These are phyloP conservation scores for Odontophorus gujanensis DNA, from an alignment of 2,113 vertebrate genomes.

Conservation along the genomic window DNA sequence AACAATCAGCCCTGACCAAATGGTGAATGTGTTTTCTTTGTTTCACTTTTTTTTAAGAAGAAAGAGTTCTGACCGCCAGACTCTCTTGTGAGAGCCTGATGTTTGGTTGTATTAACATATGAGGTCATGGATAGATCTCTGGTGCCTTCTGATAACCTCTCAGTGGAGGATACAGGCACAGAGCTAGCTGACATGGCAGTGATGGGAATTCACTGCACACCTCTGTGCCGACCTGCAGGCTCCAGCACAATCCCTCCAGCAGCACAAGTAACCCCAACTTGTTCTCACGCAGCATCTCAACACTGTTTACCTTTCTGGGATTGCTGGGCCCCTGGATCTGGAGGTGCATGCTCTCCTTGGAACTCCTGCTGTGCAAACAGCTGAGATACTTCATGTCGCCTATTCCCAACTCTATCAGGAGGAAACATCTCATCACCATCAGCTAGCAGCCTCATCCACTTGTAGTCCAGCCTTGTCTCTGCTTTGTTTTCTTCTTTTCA, in stretches of 20 bases:
- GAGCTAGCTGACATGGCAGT: background rate
- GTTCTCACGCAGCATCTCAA: background rate
- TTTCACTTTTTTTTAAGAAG: background rate
- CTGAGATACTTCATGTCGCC: background rate
- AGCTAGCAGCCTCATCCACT: background rate
- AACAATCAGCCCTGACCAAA: background rate
- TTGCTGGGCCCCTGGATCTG: background rate
- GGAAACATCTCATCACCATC: background rate
- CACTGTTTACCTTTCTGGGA: background rate
- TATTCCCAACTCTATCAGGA: background rate
- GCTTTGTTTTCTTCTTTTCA: constrained; percentile 55
- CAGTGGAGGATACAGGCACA: background rate
- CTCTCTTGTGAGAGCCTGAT: background rate
- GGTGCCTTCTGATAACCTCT: background rate
- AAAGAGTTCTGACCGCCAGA: background rate
- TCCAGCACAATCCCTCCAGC: background rate
- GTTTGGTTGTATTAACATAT: background rate
- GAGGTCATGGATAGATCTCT: background rate
- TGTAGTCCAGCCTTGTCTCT: constrained; percentile 10
- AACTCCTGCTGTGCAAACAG: background rate
- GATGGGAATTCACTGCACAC: fast-evolving
- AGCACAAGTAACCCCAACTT: background rate
- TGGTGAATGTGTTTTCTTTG: background rate
- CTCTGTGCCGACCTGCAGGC: background rate
- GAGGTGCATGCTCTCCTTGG: background rate